Evolutionary conservation across 1,140 invertebrate species (phyloP), one percentile per base, ranked within the genome.

Genomic region (Drosophila mauritiana): DNA sequence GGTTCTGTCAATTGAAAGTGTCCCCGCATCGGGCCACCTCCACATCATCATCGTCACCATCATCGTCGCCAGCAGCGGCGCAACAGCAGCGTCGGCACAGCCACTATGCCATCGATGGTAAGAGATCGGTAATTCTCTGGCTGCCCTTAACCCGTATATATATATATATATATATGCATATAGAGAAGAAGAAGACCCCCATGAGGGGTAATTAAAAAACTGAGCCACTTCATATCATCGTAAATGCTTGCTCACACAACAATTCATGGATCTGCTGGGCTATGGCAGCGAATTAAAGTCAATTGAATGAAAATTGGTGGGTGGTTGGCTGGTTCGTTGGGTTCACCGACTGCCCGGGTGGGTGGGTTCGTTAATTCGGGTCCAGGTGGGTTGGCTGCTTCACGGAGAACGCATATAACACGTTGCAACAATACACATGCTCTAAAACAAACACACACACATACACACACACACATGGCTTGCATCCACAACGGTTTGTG

Each of bases 1-100:
- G 80, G 61, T 91, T 92, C 62, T 92, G 90, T 65, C 91, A 90
- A 63, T 63, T 86, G 25, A 91, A 82, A 79, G 76, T 77, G 57
- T 68, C 79, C 61, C 58, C 73, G 36, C 70, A 34, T 46, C 65
- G 34, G 25, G 34, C 6, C 17, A 39, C 76, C 12, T 46, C 69
- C 4, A 17, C 58, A 2, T 31, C 46, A 2, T 31, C 46, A n/a
- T 37, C 39, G 39, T 15, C 45, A 11, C 48, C 76, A 37, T 13
- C 57, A 11, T 11, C 11, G 22, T 51, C 46, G 27, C 6, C 20
- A n/a, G 25, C 63, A 20, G 25, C 63, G 42, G 27, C 11, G 15
- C 67, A 67, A 36, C 61, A 57, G 42, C 73, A 48, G 10, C 73
- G 73, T 46, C 73, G 73, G 42, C 54, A 63, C 48, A 78, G 70